Percentiles rank a stretch among this genome's conserved stretches.
Conservation (phyloP, 2,113 vertebrate genomes). For the Oryzias celebensis region DNA sequence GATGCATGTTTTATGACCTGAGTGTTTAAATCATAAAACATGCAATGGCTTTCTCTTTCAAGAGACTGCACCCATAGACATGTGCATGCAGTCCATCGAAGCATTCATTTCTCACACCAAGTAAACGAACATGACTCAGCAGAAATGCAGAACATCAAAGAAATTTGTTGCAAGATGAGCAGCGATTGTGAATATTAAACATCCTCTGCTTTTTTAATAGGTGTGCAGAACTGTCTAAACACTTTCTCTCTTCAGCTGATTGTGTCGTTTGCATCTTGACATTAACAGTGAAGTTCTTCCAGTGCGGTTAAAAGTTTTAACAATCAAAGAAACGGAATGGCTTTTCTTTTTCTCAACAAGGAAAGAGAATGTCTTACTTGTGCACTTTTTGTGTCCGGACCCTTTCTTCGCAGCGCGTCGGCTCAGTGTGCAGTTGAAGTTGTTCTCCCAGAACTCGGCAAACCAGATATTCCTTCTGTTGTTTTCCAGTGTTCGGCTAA, state of each 20-base stretch:
- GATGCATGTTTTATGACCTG: conserved; percentile 18
- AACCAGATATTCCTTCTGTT: conserved; percentile 85
- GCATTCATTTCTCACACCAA: conserved; percentile 34
- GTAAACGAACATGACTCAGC: conserved; percentile 56
- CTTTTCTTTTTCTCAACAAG: background rate
- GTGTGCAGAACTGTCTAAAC: conserved; percentile 42
- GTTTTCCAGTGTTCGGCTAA: conserved; percentile 80
- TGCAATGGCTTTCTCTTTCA: conserved; percentile 24
- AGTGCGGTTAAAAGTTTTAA: conserved; percentile 34
- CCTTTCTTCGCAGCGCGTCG: conserved; percentile 78
- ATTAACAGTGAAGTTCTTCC: conserved; percentile 20
- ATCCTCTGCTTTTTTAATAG: conserved; percentile 28
- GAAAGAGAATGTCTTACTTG: conserved; percentile 78
- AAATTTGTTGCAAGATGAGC: conserved; percentile 40
- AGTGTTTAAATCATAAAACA: conserved; percentile 38
- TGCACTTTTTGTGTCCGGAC: conserved; percentile 84
- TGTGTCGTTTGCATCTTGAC: conserved; percentile 34
- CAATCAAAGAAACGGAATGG: conserved; percentile 19
- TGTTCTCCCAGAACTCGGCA: conserved; percentile 84
- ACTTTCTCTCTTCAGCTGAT: conserved; percentile 37
- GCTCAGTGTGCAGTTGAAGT: conserved; percentile 89
- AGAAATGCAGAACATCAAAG: conserved; percentile 31
- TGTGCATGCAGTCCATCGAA: conserved; percentile 30
- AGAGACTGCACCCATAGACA: conserved; percentile 20
- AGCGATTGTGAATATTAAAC: conserved; percentile 39